phyloP scores from a whole-genome alignment of 2,797 vertebrate genomes.

The Hydrophis major region DNA sequence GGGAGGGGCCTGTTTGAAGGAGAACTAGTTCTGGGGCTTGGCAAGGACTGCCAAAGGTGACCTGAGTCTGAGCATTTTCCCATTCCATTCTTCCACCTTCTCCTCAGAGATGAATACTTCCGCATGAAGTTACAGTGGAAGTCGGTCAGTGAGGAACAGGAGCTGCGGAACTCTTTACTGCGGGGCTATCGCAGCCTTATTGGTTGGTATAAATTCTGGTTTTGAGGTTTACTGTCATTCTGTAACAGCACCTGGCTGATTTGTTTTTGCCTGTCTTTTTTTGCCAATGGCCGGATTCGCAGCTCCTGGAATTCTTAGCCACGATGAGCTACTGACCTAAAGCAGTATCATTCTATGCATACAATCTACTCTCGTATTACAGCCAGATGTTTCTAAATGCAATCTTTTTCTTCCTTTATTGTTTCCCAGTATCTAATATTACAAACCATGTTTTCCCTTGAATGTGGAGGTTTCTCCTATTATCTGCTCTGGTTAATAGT shows the following conservation, averaged over 20 bases:
- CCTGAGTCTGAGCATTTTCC: neutral
- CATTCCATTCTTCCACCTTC: too few species aligned
- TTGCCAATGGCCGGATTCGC: neutral
- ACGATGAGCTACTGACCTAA: neutral
- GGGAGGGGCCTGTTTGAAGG: neutral
- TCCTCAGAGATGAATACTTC: constrained; percentile 85
- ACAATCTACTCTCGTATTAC: accelerated
- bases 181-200: constrained; percentile 88
- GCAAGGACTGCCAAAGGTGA: neutral
- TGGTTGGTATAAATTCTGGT: constrained; percentile 67
- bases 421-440: neutral
- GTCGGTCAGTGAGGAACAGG: constrained; percentile 88
- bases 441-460: neutral
- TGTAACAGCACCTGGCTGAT: neutral
- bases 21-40: neutral
- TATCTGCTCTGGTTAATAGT: neutral
- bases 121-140: constrained; percentile 95
- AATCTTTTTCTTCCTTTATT: neutral
- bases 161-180: constrained; percentile 88
- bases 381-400: neutral
- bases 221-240: neutral
- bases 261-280: neutral
- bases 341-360: neutral
- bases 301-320: neutral
- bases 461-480: too few species aligned